These are phyloP conservation scores for Ceratosolen solmsi DNA, from an alignment of 1,140 invertebrate genomes.

Conservation along the genomic window DNA sequence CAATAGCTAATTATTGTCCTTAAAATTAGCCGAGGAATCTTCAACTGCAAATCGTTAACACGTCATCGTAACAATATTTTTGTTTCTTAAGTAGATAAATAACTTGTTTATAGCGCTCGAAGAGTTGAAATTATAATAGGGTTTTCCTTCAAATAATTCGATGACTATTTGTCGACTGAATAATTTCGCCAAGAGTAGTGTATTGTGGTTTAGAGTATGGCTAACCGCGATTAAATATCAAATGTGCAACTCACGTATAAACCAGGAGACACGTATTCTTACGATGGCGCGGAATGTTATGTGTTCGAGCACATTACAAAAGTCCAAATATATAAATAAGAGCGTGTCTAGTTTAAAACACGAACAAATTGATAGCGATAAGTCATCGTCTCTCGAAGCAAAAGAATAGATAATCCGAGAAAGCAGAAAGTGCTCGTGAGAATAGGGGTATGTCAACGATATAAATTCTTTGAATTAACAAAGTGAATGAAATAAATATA, in stretches of 20 bases:
- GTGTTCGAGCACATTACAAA: neutral
- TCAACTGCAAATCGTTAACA: too few relatives aligned
- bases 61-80: neutral
- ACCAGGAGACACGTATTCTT: neutral
- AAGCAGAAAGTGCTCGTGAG: neutral
- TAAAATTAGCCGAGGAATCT: too few relatives aligned
- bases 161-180: neutral
- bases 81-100: neutral
- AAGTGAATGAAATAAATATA: too few relatives aligned
- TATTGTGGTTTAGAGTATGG: neutral
- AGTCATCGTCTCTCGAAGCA: neutral
- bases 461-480: too few relatives aligned
- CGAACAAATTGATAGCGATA: neutral
- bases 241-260: conserved; percentile 5
- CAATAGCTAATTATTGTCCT: too few relatives aligned
- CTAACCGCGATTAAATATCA: neutral
- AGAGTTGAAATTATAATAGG: neutral
- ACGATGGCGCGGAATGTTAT: neutral
- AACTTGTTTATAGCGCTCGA: neutral
- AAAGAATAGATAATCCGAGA: neutral
- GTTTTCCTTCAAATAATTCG: neutral
- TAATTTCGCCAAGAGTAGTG: neutral
- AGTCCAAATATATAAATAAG: neutral
- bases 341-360: neutral
- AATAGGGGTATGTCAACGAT: too few relatives aligned